phyloP scores from a whole-genome alignment of 1,140 invertebrate genomes.

The Psix sp. region DNA sequence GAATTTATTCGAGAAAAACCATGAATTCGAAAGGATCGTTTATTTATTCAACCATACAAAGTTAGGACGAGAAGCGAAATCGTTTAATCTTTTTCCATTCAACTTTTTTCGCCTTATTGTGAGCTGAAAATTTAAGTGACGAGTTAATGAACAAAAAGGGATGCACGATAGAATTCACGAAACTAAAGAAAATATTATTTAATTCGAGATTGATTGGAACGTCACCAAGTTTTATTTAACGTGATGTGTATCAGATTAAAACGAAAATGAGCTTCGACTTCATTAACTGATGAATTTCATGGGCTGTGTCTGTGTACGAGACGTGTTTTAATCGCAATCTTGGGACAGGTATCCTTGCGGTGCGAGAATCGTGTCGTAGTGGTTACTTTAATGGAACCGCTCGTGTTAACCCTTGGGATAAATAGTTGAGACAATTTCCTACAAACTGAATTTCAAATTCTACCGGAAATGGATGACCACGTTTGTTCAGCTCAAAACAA shows the following conservation, averaged over 20 bases:
- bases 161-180: neutral
- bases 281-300: constrained; percentile 56
- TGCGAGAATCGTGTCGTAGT: constrained; percentile 47
- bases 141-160: no score
- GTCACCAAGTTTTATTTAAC: constrained; percentile 42
- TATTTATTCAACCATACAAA: no score
- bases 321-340: constrained; percentile 50
- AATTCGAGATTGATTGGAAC: constrained; percentile 25
- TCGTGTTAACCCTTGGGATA: constrained; percentile 58
- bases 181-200: neutral
- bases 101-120: no score
- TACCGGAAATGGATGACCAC: neutral
- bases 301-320: constrained; percentile 29
- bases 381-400: constrained; percentile 54
- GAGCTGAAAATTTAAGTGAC: no score
- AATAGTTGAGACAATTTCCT: constrained; percentile 56
- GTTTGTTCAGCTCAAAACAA: constrained; percentile 22
- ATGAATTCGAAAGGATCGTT: no score
- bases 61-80: no score
- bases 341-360: constrained; percentile 55
- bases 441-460: constrained; percentile 49
- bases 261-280: constrained; percentile 43
- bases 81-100: no score
- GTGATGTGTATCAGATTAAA: constrained; percentile 39
- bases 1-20: no score